Evolutionary conservation across 2,797 vertebrate genomes (phyloP), one percentile per base, ranked within the genome.

Genomic region (Liparis tanakae): DNA sequence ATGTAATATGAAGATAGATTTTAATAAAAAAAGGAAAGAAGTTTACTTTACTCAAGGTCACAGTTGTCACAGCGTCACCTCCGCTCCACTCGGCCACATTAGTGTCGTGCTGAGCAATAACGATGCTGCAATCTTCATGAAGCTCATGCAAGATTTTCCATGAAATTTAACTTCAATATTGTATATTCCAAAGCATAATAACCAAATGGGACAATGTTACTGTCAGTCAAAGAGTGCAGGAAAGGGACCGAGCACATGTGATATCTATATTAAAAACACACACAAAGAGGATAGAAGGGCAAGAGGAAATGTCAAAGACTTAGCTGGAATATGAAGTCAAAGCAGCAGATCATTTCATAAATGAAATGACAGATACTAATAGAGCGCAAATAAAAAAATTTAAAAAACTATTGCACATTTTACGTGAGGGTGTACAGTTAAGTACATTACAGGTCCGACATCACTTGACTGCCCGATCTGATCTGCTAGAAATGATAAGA

Each of bases 11-110:
- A 60, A 64, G 6, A 15, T 4, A 12, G 5, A 34, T 48, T 44
- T 60, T 4, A 34, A 62, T 3, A 39, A 69, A 30, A 34, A 37
- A 20, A 39, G 10, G 17, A 13, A 9, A 22, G 36, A 43, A 3
- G 20, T 36, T 46, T 10, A 6, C 36, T 63, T 43, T 15, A 54
- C 37, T 78, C 14, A 53, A 55, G 60, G 70, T 76, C 33, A 51
- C 34, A 17, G 1, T 30, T 39, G 15, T 48, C 33, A 34, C 37
- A 44, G 44, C 7, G 34, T 44, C 10, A 33, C 18, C 18, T 74
- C 55, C 0, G 3, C 36, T 22, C 9, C 12, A 13, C 17, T 36
- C 10, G 37, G 41, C 41, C 36, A 51, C 17, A 18, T 1, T 10
- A 7, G 51, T 25, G 34, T 3, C n/a, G 57, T 44, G 50, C 43